phyloP scores from a whole-genome alignment of 1,140 invertebrate genomes.

The Odontomachus brunneus region DNA sequence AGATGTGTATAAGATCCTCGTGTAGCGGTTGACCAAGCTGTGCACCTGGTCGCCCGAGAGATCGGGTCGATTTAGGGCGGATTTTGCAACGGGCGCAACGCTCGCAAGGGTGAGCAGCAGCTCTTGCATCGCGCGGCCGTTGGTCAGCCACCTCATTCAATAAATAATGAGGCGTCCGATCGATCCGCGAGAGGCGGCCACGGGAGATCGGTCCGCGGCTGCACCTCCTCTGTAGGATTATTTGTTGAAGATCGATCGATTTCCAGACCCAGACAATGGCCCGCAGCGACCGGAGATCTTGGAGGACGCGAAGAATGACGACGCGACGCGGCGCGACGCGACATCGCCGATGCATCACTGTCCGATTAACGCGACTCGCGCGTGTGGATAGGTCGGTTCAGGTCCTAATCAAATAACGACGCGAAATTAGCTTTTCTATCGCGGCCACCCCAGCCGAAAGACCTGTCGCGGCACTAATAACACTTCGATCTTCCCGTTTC shows the following conservation, averaged over 20 bases:
- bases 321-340: background rate
- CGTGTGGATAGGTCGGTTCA: conserved; percentile 5
- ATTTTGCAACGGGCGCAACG: conserved; percentile 22
- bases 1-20: conserved; percentile 28
- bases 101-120: conserved; percentile 20
- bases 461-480: background rate
- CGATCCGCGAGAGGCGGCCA: conserved; percentile 18
- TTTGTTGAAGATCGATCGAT: conserved; percentile 56
- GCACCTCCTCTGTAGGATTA: conserved; percentile 40
- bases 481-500: background rate
- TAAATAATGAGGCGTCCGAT: conserved; percentile 64
- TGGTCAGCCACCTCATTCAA: conserved; percentile 62
- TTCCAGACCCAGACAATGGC: background rate
- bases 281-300: conserved; percentile 18
- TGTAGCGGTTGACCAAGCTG: conserved; percentile 54
- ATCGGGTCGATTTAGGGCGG: conserved; percentile 65
- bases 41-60: conserved; percentile 61
- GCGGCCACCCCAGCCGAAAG: background rate
- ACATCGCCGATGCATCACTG: conserved; percentile 62
- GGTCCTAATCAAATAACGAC: conserved; percentile 28
- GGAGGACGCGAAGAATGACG: background rate
- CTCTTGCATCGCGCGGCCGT: conserved; percentile 36
- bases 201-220: conserved; percentile 8
- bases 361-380: conserved; percentile 63
- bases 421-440: conserved; percentile 39